These are phyloP conservation scores for Tragelaphus imberbis DNA, from an alignment of 2,113 vertebrate genomes.

Conservation along the genomic window DNA sequence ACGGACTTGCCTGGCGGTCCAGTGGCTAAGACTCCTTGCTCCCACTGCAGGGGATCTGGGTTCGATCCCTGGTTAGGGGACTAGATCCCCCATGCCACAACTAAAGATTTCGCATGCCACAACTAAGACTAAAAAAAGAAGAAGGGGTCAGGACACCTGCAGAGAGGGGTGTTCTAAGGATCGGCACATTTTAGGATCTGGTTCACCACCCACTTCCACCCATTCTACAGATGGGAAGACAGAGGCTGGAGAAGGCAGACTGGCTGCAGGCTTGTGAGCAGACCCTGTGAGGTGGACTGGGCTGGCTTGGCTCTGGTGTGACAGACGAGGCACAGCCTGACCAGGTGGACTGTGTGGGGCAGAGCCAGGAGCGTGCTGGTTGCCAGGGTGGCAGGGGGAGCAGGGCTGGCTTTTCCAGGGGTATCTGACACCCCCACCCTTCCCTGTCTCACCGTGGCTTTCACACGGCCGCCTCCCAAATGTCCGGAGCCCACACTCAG, in stretches of 20 bases:
- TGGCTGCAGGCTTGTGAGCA: background rate
- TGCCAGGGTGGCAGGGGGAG: background rate
- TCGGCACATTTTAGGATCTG: background rate
- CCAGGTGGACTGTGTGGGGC: accelerated
- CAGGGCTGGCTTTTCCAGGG: background rate
- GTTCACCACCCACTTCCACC: background rate
- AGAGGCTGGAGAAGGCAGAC: background rate
- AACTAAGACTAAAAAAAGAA: background rate
- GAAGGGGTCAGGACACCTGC: background rate
- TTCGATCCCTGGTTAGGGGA: background rate
- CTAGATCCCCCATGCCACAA: background rate
- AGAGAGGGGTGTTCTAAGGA: background rate
- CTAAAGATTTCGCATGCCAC: background rate
- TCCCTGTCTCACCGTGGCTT: background rate
- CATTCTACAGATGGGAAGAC: background rate
- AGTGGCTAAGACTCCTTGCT: background rate
- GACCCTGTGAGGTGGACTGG: background rate
- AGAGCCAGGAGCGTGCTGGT: background rate
- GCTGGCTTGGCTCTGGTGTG: conserved; percentile 19
- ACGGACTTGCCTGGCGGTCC: background rate
- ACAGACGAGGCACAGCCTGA: background rate
- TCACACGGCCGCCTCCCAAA: background rate
- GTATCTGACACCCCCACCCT: background rate
- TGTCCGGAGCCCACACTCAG: background rate
- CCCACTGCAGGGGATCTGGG: background rate